Conservation (phyloP, 2,888 invertebrate genomes). For the Cephus pulcher region DNA sequence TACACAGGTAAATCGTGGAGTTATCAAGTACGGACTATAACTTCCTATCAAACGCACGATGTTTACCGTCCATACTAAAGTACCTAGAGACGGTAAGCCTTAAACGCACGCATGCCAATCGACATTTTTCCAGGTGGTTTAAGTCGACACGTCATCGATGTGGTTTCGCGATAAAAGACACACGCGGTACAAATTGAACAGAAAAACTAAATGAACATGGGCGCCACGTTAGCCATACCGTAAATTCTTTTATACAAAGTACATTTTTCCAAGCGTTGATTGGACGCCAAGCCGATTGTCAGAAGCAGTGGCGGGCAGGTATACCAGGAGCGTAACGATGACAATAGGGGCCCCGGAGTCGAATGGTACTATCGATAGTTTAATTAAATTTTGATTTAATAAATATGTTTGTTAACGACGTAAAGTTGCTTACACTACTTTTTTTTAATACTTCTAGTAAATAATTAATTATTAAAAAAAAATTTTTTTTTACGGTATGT, state of each 20-base stretch:
- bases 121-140: neutral
- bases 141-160: neutral
- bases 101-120: neutral
- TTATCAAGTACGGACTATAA: slow-evolving; percentile 2
- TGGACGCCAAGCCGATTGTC: slow-evolving; percentile 19
- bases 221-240: neutral
- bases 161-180: neutral
- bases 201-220: neutral
- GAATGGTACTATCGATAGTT: neutral
- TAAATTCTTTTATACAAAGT: neutral
- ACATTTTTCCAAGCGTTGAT: slow-evolving; percentile 18
- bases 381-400: neutral
- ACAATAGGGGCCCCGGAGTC: neutral
- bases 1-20: neutral
- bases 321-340: slow-evolving; percentile 15
- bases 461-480: neutral
- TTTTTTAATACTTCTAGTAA: neutral
- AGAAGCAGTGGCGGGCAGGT: slow-evolving; percentile 17
- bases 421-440: neutral
- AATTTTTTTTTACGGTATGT: neutral
- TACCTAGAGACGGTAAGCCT: neutral
- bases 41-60: slow-evolving; percentile 9
- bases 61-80: slow-evolving; percentile 8
- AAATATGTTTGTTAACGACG: neutral
- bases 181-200: neutral